Base-by-base conservation (phyloP, 2,113 vertebrate genomes). In the Vidua chalybeata region DNA sequence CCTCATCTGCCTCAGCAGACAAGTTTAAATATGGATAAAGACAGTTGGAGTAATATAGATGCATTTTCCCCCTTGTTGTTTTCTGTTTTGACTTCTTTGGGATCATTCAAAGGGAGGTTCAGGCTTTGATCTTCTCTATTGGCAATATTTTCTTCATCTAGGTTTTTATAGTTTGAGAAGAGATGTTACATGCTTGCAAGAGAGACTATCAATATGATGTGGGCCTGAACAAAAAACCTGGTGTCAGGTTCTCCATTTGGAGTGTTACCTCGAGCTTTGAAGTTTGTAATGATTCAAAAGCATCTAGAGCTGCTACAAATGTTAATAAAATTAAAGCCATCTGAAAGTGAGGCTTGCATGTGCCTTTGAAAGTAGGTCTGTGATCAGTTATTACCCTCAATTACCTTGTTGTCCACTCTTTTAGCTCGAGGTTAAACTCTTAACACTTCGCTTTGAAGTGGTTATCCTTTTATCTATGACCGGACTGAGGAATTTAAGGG, bases 401-500 rank as follows among this genome's bases (percentile, higher is more conserved):
- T 99, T 99, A 99, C 98, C 98, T 98, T 98, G 98, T 98, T 99
- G 99, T 99, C 99, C 98, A 98, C 98, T 97, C 98, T 98, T 99
- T 98, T 99, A 98, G 98, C 98, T 99, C 98, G 95, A 98, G 99
- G 99, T 99, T 99, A 99, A 99, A 99, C 99, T 98, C 98, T 99
- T 98, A 98, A 99, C 98, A 98, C 98, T 98, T 98, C 94, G 97
- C 99, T 99, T 99, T 99, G 99, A 99, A 99, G 99, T 99, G 96
- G 98, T 99, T 99, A 99, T 99, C 99, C 99, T 99, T 99, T 99
- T 99, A 99, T 99, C 99, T 99, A 98, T 98, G 99, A 98, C 98
- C 98, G 98, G 98, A 98, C 98, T 97, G 97, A 98, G 99, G 99
- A 99, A 99, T 99, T 99, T 98, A 97, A 98, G 98, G 98, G 99